A percentile compares a stretch with the other conserved stretches of the same genome.
phyloP scores from a whole-genome alignment of 2,888 invertebrate species.

The Philonicus albiceps region DNA sequence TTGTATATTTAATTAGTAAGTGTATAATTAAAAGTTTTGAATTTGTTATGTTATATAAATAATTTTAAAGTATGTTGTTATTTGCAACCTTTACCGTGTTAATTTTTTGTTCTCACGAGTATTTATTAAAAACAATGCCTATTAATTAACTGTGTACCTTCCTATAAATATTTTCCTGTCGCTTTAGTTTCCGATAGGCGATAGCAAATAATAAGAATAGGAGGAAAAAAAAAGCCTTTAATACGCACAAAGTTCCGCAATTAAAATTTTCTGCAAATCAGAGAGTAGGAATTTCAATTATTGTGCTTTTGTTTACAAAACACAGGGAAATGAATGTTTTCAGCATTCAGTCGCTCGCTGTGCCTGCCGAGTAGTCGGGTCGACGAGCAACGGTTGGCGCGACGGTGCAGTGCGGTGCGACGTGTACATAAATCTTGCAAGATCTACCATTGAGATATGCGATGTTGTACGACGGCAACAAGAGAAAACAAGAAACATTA shows the following conservation, averaged over 20 bases:
- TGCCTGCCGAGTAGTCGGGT: neutral
- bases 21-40: too few relatives aligned
- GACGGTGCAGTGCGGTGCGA: neutral
- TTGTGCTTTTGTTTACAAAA: neutral
- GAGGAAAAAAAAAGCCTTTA: neutral
- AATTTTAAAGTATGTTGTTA: too few relatives aligned
- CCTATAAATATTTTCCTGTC: neutral
- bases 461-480: neutral
- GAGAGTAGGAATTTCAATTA: neutral
- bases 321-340: neutral
- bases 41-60: too few relatives aligned
- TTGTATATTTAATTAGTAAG: too few relatives aligned
- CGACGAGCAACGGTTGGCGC: neutral
- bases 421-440: neutral
- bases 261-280: neutral
- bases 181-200: neutral
- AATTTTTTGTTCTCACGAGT: neutral
- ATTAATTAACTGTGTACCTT: neutral
- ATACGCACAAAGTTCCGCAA: neutral
- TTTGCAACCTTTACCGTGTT: too few relatives aligned
- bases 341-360: neutral
- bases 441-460: neutral
- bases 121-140: neutral
- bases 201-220: neutral
- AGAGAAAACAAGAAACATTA: neutral